A percentile compares a stretch with the other conserved stretches of the same genome.
These are phyloP conservation scores for Psilanteris sp. DNA, from an alignment of 1,140 invertebrate genomes.

Conservation along the genomic window DNA sequence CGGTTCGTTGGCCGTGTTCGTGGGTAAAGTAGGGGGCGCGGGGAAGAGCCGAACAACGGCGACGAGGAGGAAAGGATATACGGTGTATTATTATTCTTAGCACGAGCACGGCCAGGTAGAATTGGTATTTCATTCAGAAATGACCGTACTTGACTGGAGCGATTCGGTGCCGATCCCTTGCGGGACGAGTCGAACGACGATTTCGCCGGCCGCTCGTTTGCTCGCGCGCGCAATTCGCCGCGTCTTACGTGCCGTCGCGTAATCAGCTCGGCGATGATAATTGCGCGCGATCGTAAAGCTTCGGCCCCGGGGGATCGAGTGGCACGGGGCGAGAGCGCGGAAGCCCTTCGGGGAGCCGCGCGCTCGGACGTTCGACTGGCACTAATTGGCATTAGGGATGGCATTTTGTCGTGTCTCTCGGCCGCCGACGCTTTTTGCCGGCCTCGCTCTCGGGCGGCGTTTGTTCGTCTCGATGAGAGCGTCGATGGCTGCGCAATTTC, in stretches of 20 bases:
- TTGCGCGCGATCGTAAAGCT: slow-evolving; percentile 67
- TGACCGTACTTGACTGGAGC: slow-evolving; percentile 39
- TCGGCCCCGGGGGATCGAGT: too few relatives aligned
- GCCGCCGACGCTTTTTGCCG: slow-evolving; percentile 35
- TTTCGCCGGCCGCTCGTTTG: too few relatives aligned
- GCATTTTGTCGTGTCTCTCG: slow-evolving; percentile 74
- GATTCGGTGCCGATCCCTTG: too few relatives aligned
- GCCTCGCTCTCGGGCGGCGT: too few relatives aligned
- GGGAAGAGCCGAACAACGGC: background rate
- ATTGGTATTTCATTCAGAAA: slow-evolving; percentile 26
- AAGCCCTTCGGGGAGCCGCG: slow-evolving; percentile 54
- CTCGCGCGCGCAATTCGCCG: too few relatives aligned
- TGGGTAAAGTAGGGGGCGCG: background rate
- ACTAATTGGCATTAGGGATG: slow-evolving; percentile 80
- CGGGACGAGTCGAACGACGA: too few relatives aligned
- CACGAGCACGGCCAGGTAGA: slow-evolving; percentile 32
- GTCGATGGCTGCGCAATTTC: background rate
- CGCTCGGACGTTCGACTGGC: slow-evolving; percentile 70
- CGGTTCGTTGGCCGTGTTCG: slow-evolving; percentile 65
- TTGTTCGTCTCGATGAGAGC: slow-evolving; percentile 15
- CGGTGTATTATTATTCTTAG: slow-evolving; percentile 42
- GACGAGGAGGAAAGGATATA: slow-evolving; percentile 11
- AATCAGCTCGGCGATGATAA: too few relatives aligned
- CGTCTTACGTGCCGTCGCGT: too few relatives aligned
- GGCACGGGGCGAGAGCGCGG: slow-evolving; percentile 35